Percentiles rank a stretch among this genome's conserved stretches.
phyloP scores from a whole-genome alignment of 1,140 invertebrate genomes.

The Pemphigus obesinymphae region DNA sequence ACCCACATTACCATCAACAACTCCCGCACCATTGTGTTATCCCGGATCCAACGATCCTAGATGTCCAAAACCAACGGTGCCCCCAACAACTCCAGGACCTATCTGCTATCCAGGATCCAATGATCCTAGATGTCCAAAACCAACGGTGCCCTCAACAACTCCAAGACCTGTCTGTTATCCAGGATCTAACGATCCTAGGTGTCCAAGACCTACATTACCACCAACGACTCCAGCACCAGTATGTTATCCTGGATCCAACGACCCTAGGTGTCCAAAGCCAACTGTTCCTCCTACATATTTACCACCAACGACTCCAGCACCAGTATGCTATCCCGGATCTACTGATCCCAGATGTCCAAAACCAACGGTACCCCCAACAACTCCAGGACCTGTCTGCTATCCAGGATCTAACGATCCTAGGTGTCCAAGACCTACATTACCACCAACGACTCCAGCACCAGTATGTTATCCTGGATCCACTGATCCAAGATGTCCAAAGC shows the following conservation, averaged over 20 bases:
- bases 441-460: background rate
- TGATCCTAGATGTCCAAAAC: conserved; percentile 50
- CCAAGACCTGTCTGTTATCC: conserved; percentile 32
- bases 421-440: too few species aligned
- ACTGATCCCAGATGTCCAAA: conserved; percentile 50
- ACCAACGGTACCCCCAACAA: conserved; percentile 43
- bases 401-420: too few species aligned
- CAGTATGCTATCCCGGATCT: conserved; percentile 42
- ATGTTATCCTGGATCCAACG: too few species aligned
- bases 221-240: conserved; percentile 44
- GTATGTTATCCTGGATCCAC: conserved; percentile 49
- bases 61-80: conserved; percentile 42
- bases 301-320: too few species aligned
- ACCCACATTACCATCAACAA: conserved; percentile 32
- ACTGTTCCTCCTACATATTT: too few species aligned
- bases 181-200: too few species aligned
- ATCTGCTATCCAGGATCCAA: too few species aligned
- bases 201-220: background rate
- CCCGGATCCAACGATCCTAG: conserved; percentile 47
- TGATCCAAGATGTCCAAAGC: conserved; percentile 45
- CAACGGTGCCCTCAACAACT: conserved; percentile 44
- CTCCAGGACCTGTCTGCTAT: conserved; percentile 21
- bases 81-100: too few species aligned
- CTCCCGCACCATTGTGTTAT: conserved; percentile 43
- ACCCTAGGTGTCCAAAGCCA: too few species aligned